Conservation (phyloP, 2,113 vertebrate species). For the Cynocephalus volans region DNA sequence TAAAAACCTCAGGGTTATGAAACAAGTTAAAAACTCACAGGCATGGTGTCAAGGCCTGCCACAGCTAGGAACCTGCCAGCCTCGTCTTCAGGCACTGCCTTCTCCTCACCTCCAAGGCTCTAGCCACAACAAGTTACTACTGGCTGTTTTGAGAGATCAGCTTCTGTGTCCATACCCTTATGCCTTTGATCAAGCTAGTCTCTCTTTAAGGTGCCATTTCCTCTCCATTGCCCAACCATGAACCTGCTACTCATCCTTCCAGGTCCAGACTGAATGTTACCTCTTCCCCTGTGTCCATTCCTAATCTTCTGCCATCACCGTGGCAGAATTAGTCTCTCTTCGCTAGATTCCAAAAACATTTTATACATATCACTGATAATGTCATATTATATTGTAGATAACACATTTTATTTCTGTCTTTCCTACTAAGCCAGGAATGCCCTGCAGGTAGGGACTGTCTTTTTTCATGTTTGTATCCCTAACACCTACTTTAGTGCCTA, state of each 20-base stretch:
- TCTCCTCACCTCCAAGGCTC: neutral
- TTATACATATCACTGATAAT: slow-evolving; percentile 59
- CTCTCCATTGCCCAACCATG: neutral
- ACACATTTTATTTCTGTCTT: slow-evolving; percentile 62
- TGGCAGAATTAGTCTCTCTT: slow-evolving; percentile 23
- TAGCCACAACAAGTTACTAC: neutral
- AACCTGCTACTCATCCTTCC: neutral
- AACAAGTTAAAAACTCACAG: slow-evolving; percentile 33
- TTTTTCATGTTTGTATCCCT: slow-evolving; percentile 72
- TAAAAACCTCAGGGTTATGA: neutral
- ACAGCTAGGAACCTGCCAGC: neutral
- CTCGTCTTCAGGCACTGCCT: neutral
- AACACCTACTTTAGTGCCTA: slow-evolving; percentile 59
- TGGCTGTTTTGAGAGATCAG: slow-evolving; percentile 8
- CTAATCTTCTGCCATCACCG: slow-evolving; percentile 53
- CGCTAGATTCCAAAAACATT: slow-evolving; percentile 39
- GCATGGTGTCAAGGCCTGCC: neutral
- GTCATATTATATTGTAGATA: slow-evolving; percentile 47
- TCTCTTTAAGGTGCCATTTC: slow-evolving; percentile 14
- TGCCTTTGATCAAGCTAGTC: neutral
- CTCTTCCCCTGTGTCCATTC: neutral
- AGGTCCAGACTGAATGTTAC: neutral
- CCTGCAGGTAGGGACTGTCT: slow-evolving; percentile 56
- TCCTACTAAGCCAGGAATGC: slow-evolving; percentile 62
- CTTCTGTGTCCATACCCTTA: neutral